phyloP scores from a whole-genome alignment of 2,797 vertebrate genomes.

The Falco rusticolus region DNA sequence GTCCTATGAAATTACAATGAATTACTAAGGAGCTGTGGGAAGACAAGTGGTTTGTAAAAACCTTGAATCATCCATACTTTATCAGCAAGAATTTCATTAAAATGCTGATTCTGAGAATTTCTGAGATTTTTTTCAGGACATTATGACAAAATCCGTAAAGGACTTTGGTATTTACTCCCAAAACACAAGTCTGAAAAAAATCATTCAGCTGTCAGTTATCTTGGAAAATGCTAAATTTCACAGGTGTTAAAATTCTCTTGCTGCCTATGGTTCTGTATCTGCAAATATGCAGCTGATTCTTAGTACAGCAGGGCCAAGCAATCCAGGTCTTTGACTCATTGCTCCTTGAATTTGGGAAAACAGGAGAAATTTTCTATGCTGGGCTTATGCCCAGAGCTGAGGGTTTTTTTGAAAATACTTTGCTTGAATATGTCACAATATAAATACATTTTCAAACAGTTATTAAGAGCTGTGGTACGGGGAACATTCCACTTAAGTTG shows the following conservation, averaged over 20 bases:
- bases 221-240: neutral
- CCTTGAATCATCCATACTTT: neutral
- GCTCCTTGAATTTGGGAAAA: neutral
- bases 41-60: neutral
- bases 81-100: neutral
- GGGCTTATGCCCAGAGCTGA: neutral
- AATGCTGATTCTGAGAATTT: neutral
- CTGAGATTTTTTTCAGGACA: neutral
- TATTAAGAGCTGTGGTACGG: neutral
- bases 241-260: neutral
- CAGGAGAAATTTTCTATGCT: neutral
- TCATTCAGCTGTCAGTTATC: neutral
- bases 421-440: neutral
- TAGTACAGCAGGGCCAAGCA: neutral
- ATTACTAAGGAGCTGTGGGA: neutral
- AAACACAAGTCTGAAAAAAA: neutral
- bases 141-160: neutral
- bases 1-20: constrained; percentile 26
- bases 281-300: neutral
- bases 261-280: neutral
- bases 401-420: neutral
- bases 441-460: neutral
- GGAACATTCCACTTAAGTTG: neutral
- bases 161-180: neutral
- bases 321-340: neutral